Percentiles rank a stretch among this genome's conserved stretches.
These are phyloP conservation scores for Eonycteris spelaea DNA, from an alignment of 2,113 vertebrate species.

Conservation along the genomic window DNA sequence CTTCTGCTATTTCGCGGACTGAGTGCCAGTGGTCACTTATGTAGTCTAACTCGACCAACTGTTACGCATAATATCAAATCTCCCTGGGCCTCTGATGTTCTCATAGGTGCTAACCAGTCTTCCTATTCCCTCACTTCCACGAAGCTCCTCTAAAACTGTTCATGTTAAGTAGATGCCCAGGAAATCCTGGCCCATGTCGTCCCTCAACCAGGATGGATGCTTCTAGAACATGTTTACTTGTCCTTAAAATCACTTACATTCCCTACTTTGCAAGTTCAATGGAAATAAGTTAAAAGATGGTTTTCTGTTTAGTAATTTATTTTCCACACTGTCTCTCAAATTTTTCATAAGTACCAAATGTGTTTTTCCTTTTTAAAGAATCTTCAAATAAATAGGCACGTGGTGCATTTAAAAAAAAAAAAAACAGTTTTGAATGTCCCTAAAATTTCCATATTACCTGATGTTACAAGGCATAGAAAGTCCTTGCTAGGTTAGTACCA, in stretches of 20 bases:
- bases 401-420: too few species aligned
- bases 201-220: not conserved
- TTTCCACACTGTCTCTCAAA: not conserved
- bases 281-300: not conserved
- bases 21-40: not conserved
- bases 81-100: not conserved
- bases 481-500: not conserved
- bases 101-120: not conserved
- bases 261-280: not conserved
- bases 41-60: not conserved
- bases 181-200: not conserved
- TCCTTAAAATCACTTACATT: not conserved
- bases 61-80: not conserved
- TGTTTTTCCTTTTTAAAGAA: too few species aligned
- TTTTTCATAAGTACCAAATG: not conserved
- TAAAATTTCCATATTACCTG: not conserved
- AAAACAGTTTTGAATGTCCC: too few species aligned
- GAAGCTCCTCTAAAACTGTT: not conserved
- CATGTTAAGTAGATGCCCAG: not conserved
- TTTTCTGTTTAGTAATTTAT: not conserved
- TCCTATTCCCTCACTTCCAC: not conserved
- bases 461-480: not conserved
- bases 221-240: not conserved
- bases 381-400: too few species aligned
- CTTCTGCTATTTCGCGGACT: not conserved